phyloP scores from a whole-genome alignment of 2,888 invertebrate species.

The Celastrina argiolus region DNA sequence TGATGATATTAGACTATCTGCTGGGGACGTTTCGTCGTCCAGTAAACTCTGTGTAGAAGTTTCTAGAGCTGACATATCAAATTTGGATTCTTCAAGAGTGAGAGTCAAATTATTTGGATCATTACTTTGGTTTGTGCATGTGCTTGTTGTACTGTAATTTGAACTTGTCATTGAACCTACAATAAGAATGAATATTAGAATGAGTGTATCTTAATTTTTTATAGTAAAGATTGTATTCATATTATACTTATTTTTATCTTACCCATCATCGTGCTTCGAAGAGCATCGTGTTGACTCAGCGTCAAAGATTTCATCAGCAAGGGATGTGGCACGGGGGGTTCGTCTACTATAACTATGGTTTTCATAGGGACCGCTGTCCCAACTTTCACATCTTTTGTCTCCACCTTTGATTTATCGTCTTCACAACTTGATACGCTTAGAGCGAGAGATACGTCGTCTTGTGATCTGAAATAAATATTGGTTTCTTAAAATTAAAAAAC shows the following conservation, averaged over 20 bases:
- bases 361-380: slow-evolving; percentile 58
- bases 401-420: slow-evolving; percentile 68
- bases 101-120: slow-evolving; percentile 77
- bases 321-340: slow-evolving; percentile 66
- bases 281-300: slow-evolving; percentile 63
- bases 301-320: slow-evolving; percentile 71
- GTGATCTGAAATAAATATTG: slow-evolving; percentile 50
- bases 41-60: slow-evolving; percentile 82
- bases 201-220: not conserved
- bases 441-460: slow-evolving; percentile 71
- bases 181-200: slow-evolving; percentile 23
- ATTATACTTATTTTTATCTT: slow-evolving; percentile 29
- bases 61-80: slow-evolving; percentile 84
- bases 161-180: slow-evolving; percentile 74
- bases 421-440: slow-evolving; percentile 73
- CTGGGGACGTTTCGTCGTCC: slow-evolving; percentile 90
- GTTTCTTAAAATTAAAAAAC: not conserved
- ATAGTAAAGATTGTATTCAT: not conserved
- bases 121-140: slow-evolving; percentile 68
- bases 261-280: slow-evolving; percentile 72
- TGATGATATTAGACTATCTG: slow-evolving; percentile 84
- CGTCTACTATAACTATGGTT: slow-evolving; percentile 64
- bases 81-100: slow-evolving; percentile 85
- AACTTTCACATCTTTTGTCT: slow-evolving; percentile 42
- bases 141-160: slow-evolving; percentile 72